Base-by-base conservation (phyloP, 2,888 invertebrate genomes). In the Cylindroiulus punctatus region DNA sequence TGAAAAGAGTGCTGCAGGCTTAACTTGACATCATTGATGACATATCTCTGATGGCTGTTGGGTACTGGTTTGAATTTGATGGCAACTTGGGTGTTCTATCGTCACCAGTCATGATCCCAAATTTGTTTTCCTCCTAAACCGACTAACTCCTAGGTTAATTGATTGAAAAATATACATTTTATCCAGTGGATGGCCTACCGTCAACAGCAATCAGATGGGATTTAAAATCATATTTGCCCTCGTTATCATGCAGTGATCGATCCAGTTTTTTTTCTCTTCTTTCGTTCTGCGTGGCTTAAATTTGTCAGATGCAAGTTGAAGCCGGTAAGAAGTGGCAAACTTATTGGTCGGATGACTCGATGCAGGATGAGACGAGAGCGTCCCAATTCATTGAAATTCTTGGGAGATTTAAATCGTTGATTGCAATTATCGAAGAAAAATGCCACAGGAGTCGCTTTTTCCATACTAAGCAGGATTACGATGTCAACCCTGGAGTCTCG, bases 341-440 rank as follows among this genome's bases (percentile, higher is more conserved):
- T 65, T 65, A 65, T 65, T 65, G 65, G 57, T 57, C 57, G 57
- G 57, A 57, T 57, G 57, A 57, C 22, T n/a, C 57, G 57, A 57
- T 57, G 57, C 57, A 57, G 8, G 57, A 57, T 57, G 57, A 57
- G 57, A 57, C 57, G 57, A 57, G 57, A 22, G 57, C 57, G 26
- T 65, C 65, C 65, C 65, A 26, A 26, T 65, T 26, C 65, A 65
- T 65, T 65, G 65, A 26, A 26, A 65, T 65, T 65, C 65, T 65
- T 65, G 30, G 65, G 65, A 65, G 65, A 65, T 65, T 65, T 65
- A 65, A 65, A 65, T 65, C 65, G 65, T 26, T 65, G 65, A 65
- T 65, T 65, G 65, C 65, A 65, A 65, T 65, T 65, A 65, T 65
- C 26, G 65, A 65, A 65, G 65, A 65, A 65, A 65, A 65, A 65